Evolutionary conservation across 2,797 vertebrate species (phyloP), one percentile per base, ranked within the genome.

Genomic region (Trachurus trachurus): DNA sequence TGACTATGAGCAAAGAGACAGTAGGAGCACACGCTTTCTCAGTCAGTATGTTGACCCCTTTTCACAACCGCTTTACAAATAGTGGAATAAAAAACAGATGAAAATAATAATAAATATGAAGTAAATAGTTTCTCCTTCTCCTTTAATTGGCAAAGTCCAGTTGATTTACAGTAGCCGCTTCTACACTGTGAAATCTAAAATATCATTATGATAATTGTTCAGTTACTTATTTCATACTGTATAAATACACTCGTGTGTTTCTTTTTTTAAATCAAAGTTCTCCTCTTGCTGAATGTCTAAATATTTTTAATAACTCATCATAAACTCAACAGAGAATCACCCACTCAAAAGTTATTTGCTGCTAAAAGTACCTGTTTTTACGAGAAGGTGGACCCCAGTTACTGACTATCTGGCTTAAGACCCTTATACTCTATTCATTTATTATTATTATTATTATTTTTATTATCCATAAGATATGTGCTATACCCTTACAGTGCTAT

Each of bases 11-110:
- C 50, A 49, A 17, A 56, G 50, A 68, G 68, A 69, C 53, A 42
- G 57, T 1, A n/a, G 39, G 82, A 19, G n/a, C 71, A 40, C 59
- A 13, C 37, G 9, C 4, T 5, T 59, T 40, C 44, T 66, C 13
- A n/a, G 68, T 74, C 69, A 53, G 42, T 9, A 9, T 9, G 59
- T 68, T 65, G 74, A 81, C 60, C 73, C 12, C 44, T 49, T 80
- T 82, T 34, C 31, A 45, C 8, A 13, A 13, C 2, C n/a, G 40
- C 12, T 37, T 22, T 15, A 60, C 0, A 9, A 19, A 5, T 1
- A 2, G 12, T 2, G 11, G n/a, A 26, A 66, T 39, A 26, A 37
- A 40, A 29, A 62, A 40, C 9, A 26, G 9, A 26, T 40, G 39
- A 54, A 54, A 26, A 26, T 26, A 26, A 26, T 26, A 26, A 10